Conservation (phyloP, 2,113 vertebrate genomes). For the Neoarius graeffei region DNA sequence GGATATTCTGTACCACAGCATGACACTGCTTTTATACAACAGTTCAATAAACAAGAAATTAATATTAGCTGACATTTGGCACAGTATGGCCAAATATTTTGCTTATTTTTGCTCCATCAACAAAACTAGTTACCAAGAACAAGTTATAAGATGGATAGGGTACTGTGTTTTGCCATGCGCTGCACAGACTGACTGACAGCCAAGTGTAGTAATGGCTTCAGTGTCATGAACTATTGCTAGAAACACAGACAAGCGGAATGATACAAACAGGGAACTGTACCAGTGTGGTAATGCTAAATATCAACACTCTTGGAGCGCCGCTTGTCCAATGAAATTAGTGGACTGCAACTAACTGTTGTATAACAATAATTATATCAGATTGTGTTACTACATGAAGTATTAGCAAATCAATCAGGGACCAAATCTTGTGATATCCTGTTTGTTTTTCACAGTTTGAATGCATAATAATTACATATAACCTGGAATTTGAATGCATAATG, state of each 20-base stretch:
- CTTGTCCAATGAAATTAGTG: neutral
- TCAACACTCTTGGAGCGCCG: neutral
- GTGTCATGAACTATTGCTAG: neutral
- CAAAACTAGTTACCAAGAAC: neutral
- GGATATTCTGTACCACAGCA: neutral
- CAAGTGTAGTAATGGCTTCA: neutral
- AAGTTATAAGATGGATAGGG: neutral
- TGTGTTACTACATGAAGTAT: neutral
- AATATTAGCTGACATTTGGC: neutral
- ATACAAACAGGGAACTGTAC: neutral
- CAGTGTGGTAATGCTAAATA: neutral
- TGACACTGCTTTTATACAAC: too few species aligned
- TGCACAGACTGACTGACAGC: neutral
- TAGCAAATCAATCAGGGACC: neutral
- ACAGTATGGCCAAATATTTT: neutral
- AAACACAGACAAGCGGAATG: neutral
- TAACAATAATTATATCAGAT: neutral
- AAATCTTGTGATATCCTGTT: neutral
- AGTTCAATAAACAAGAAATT: neutral
- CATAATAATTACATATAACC: neutral
- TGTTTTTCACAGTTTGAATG: neutral
- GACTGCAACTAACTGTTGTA: neutral
- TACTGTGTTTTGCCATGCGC: neutral
- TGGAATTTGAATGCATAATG: neutral
- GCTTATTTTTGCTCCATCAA: neutral